phyloP scores from a whole-genome alignment of 2,797 vertebrate genomes.

The Artibeus lituratus region DNA sequence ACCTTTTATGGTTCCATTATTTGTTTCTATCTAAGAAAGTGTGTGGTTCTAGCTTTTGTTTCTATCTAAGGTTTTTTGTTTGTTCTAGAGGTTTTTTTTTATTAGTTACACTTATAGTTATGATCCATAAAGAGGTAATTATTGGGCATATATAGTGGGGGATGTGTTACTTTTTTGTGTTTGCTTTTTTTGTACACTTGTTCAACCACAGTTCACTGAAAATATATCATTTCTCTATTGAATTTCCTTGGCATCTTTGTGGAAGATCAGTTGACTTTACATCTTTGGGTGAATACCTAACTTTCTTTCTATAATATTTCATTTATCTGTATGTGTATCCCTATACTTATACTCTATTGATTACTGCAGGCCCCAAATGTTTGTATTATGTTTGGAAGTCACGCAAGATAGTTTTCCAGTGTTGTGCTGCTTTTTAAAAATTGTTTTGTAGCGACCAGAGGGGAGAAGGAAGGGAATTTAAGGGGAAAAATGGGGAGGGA shows the following conservation, averaged over 20 bases:
- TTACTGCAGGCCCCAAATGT: not conserved
- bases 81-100: not conserved
- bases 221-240: not conserved
- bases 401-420: not conserved
- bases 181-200: not conserved
- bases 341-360: not conserved
- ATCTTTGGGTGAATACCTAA: not conserved
- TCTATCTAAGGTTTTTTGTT: not conserved
- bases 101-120: not conserved
- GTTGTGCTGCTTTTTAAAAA: not conserved
- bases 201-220: not conserved
- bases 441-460: too few species aligned
- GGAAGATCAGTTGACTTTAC: not conserved
- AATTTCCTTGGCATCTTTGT: not conserved
- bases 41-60: not conserved
- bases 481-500: too few species aligned
- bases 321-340: not conserved
- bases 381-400: not conserved
- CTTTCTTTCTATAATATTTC: not conserved
- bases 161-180: not conserved
- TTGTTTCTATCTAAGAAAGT: not conserved
- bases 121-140: not conserved
- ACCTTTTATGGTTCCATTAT: not conserved
- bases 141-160: not conserved
- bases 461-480: too few species aligned